Evolutionary conservation across 2,113 vertebrate genomes (phyloP).

Genomic region (Lipophrys pholis): DNA sequence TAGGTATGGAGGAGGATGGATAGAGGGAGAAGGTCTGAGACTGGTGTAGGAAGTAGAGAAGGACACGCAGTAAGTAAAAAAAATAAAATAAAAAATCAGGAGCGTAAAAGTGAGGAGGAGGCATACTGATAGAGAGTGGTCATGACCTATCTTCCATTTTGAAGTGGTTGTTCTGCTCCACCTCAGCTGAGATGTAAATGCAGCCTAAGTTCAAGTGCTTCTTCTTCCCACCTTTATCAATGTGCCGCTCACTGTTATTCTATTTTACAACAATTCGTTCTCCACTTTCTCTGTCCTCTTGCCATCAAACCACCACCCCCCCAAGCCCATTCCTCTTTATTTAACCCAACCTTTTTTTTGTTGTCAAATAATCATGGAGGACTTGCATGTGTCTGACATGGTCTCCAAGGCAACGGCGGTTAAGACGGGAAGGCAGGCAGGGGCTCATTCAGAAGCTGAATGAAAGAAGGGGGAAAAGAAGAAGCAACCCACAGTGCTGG

Average conservation of each 20-base stretch:
- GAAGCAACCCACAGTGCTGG: conserved; percentile 68
- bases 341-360: conserved; percentile 82
- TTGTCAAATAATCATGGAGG: conserved; percentile 87
- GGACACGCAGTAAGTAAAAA: background rate
- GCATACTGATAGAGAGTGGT: conserved; percentile 13
- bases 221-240: conserved; percentile 57
- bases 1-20: conserved; percentile 18
- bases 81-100: conserved; percentile 8
- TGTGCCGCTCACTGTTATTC: conserved; percentile 31
- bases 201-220: conserved; percentile 69
- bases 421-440: conserved; percentile 82
- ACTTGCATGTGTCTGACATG: conserved; percentile 86
- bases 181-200: conserved; percentile 52
- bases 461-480: conserved; percentile 73
- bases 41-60: background rate
- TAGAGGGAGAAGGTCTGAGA: conserved; percentile 1
- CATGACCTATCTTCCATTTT: conserved; percentile 67
- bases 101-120: conserved; percentile 7
- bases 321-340: conserved; percentile 69
- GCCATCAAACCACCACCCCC: conserved; percentile 23
- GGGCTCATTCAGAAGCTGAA: conserved; percentile 83
- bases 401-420: conserved; percentile 85
- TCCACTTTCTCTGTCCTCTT: conserved; percentile 44
- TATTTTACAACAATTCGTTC: conserved; percentile 54
- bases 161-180: conserved; percentile 50